phyloP scores from a whole-genome alignment of 2,113 vertebrate species.

The Pseudolaguvia tuberculata region DNA sequence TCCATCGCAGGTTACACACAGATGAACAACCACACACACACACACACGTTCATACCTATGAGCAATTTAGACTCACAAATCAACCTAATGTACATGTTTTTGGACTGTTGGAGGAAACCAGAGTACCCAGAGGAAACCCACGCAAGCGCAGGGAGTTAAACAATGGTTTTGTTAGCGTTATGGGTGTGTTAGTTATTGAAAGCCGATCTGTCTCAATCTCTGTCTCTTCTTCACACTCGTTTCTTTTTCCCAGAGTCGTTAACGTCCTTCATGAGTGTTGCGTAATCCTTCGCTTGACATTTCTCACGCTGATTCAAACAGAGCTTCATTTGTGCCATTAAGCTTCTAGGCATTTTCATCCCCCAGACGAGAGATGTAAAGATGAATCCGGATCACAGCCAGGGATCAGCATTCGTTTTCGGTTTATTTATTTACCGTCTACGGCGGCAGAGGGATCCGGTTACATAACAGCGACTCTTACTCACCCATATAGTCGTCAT shows the following conservation, averaged over 20 bases:
- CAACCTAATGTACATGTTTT: too few relatives aligned
- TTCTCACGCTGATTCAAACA: conserved; percentile 10
- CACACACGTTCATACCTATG: too few relatives aligned
- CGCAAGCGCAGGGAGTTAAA: too few relatives aligned
- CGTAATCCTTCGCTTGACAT: background rate
- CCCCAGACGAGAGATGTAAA: conserved; percentile 18
- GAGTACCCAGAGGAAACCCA: too few relatives aligned
- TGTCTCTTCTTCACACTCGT: background rate
- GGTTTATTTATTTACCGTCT: conserved; percentile 36
- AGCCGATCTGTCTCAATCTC: background rate
- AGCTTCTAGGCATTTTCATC: background rate
- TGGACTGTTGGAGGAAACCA: too few relatives aligned
- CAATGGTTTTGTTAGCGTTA: background rate
- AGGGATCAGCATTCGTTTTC: background rate
- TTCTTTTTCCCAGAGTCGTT: background rate
- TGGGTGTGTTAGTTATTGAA: background rate
- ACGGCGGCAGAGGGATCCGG: background rate
- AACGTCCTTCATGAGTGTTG: background rate
- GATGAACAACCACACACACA: too few relatives aligned
- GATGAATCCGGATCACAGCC: background rate
- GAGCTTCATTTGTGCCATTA: conserved; percentile 3
- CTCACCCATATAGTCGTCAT: conserved; percentile 7
- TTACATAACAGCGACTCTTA: conserved; percentile 20
- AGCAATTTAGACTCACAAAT: too few relatives aligned
- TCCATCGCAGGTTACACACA: too few relatives aligned